Conservation (phyloP, 1,140 invertebrate genomes). For the Euborellia annulipes region DNA sequence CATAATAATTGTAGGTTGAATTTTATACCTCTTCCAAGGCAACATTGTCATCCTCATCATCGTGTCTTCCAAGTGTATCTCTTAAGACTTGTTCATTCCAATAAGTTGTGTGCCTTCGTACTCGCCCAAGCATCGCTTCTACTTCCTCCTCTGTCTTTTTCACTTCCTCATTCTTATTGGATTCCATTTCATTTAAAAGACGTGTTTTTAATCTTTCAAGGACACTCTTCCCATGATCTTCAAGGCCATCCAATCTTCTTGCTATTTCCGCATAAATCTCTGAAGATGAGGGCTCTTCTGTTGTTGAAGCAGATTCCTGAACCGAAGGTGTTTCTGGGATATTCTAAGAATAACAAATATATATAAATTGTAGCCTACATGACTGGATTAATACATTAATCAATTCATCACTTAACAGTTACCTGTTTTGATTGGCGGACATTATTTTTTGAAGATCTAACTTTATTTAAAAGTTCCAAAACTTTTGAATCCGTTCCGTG, state of each 20-base stretch:
- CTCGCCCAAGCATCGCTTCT: slow-evolving; percentile 27
- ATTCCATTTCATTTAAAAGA: too few species aligned
- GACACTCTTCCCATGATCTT: slow-evolving; percentile 33
- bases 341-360: too few species aligned
- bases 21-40: slow-evolving; percentile 46
- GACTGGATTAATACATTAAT: too few species aligned
- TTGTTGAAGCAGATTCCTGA: slow-evolving; percentile 6
- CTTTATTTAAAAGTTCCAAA: too few species aligned
- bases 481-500: too few species aligned
- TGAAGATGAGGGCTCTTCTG: slow-evolving; percentile 27
- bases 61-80: slow-evolving; percentile 19
- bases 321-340: too few species aligned
- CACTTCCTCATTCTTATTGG: too few species aligned
- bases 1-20: too few species aligned
- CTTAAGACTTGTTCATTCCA: slow-evolving; percentile 14
- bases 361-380: too few species aligned
- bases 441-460: too few species aligned
- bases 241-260: slow-evolving; percentile 34
- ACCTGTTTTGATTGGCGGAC: too few species aligned
- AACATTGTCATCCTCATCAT: slow-evolving; percentile 40
- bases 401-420: too few species aligned
- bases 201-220: slow-evolving; percentile 16
- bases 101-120: slow-evolving; percentile 12
- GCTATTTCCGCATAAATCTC: slow-evolving; percentile 41
- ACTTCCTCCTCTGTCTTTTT: slow-evolving; percentile 15